Evolutionary conservation across 2,888 invertebrate genomes (phyloP).

Genomic region (Strigamia transsilvanica): DNA sequence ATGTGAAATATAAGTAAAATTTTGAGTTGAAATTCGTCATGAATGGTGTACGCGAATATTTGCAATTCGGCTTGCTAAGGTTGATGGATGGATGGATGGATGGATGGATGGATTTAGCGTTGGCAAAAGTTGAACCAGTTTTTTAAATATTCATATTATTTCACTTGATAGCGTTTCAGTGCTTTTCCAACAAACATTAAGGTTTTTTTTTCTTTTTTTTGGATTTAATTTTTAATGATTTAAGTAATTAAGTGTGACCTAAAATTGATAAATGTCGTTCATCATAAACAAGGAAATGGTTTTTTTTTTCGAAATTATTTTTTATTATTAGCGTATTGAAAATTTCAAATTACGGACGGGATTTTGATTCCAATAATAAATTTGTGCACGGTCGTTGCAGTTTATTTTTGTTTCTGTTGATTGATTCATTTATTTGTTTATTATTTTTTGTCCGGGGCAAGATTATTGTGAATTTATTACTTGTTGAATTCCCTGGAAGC

Average conservation of each 20-base stretch:
- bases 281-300: not conserved
- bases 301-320: not conserved
- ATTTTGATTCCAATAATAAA: too few relatives aligned
- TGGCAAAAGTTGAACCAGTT: slow-evolving; percentile 8
- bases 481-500: not conserved
- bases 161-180: not conserved
- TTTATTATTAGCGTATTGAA: not conserved
- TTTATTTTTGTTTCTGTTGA: not conserved
- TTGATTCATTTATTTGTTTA: not conserved
- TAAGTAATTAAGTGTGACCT: not conserved
- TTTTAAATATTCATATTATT: slow-evolving; percentile 2
- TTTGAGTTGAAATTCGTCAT: not conserved
- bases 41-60: not conserved
- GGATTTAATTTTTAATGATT: not conserved
- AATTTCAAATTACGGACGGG: too few relatives aligned
- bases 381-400: too few relatives aligned
- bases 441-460: not conserved
- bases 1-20: not conserved
- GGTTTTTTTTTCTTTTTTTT: not conserved
- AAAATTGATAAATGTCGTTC: not conserved
- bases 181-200: not conserved
- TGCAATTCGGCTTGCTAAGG: not conserved
- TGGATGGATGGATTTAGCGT: not conserved
- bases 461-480: not conserved
- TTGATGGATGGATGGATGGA: slow-evolving; percentile 1